Percentiles rank a stretch among this genome's conserved stretches.
Conservation (phyloP, 2,888 invertebrate genomes). For the Timandra comae region DNA sequence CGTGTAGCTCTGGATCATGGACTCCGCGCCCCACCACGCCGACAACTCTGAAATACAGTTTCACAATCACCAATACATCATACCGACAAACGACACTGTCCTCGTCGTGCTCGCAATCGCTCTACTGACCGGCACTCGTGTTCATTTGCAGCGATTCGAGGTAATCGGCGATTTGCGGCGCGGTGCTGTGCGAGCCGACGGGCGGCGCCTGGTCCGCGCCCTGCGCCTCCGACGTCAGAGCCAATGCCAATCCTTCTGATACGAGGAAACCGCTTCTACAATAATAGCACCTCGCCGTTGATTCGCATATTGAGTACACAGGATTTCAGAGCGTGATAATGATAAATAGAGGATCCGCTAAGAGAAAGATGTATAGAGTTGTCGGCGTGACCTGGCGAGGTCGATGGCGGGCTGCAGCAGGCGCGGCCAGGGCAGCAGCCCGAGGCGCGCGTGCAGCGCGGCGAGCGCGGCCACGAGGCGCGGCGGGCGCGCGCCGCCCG, state of each 20-base stretch:
- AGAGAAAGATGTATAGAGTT: too few relatives aligned
- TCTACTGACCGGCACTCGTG: constrained; percentile 43
- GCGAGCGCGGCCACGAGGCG: constrained; percentile 52
- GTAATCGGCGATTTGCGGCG: constrained; percentile 71
- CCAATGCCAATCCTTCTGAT: constrained; percentile 36
- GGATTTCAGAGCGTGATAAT: too few relatives aligned
- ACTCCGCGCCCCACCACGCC: constrained; percentile 18
- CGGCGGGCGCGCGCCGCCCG: constrained; percentile 27
- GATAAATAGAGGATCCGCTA: too few relatives aligned
- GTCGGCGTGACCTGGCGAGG: constrained; percentile 49
- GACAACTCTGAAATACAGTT: constrained; percentile 1
- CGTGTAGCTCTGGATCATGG: constrained; percentile 7
- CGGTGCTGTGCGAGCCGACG: constrained; percentile 57
- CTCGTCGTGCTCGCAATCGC: constrained; percentile 7
- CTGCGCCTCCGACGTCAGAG: constrained; percentile 21
- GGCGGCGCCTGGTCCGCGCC: constrained; percentile 25
- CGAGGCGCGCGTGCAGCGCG: constrained; percentile 43
- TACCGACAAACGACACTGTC: constrained; percentile 9
- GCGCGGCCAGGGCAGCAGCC: constrained; percentile 47
- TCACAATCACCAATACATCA: too few relatives aligned
- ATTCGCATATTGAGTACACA: neutral
- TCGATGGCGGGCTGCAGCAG: constrained; percentile 47
- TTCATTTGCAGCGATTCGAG: constrained; percentile 70
- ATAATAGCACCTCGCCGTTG: neutral
- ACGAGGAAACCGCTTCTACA: constrained; percentile 42